phyloP scores from a whole-genome alignment of 2,113 vertebrate genomes.

The Delphinus delphis region DNA sequence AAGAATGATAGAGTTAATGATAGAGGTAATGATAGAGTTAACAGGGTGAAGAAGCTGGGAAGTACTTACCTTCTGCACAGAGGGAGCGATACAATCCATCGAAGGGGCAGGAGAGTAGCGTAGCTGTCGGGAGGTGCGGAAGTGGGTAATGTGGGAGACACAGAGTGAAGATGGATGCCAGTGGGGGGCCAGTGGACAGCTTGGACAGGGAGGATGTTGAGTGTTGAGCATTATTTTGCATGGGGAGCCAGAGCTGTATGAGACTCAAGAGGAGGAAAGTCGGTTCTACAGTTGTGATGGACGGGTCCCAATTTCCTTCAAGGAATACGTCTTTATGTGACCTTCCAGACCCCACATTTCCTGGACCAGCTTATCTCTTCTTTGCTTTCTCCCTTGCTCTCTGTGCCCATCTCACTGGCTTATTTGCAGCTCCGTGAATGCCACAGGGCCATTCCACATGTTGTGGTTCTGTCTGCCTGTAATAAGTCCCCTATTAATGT shows the following conservation, averaged over 20 bases:
- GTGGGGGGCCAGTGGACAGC: neutral
- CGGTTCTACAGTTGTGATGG: neutral
- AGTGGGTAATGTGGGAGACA: neutral
- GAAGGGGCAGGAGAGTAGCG: no score
- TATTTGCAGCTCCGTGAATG: neutral
- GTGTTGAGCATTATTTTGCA: neutral
- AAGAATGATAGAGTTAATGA: neutral
- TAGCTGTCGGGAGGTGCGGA: accelerated
- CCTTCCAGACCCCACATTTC: neutral
- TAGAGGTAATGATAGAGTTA: neutral
- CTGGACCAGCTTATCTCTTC: neutral
- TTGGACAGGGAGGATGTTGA: neutral
- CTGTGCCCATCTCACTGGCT: neutral
- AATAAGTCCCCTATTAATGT: neutral
- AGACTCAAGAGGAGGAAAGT: neutral
- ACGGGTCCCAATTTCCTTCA: neutral
- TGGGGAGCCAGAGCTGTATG: neutral
- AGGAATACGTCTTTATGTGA: neutral
- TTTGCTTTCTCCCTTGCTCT: neutral
- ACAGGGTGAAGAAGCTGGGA: neutral
- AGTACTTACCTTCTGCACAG: neutral
- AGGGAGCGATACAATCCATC: neutral
- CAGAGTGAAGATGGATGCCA: neutral
- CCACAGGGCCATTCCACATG: neutral
- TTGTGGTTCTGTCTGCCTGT: neutral